These are phyloP conservation scores for Eubasilissa regina DNA, from an alignment of 1,140 invertebrate species.

Conservation along the genomic window DNA sequence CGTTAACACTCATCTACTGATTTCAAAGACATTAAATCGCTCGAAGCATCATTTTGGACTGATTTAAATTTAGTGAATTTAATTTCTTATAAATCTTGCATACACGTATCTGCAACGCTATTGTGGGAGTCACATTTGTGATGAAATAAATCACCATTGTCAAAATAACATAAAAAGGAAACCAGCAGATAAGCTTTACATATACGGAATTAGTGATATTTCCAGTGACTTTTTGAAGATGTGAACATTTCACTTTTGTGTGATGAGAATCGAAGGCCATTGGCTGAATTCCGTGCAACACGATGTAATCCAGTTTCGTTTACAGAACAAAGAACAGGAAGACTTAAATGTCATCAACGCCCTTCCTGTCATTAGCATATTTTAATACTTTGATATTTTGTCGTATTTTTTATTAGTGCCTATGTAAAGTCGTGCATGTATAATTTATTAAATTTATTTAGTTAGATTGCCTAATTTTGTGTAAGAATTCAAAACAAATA, in stretches of 20 bases:
- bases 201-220: slow-evolving; percentile 33
- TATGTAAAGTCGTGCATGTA: too few species aligned
- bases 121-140: neutral
- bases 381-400: slow-evolving; percentile 13
- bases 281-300: slow-evolving; percentile 2
- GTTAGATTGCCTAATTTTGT: too few species aligned
- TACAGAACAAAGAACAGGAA: slow-evolving; percentile 48
- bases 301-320: slow-evolving; percentile 47
- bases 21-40: too few species aligned
- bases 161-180: slow-evolving; percentile 14
- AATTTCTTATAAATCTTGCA: too few species aligned
- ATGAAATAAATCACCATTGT: slow-evolving; percentile 8
- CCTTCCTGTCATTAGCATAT: slow-evolving; percentile 39
- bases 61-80: too few species aligned
- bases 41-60: too few species aligned
- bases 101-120: too few species aligned
- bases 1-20: too few species aligned
- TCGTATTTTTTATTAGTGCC: neutral
- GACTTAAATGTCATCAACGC: slow-evolving; percentile 42
- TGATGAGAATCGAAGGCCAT: slow-evolving; percentile 44
- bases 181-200: neutral
- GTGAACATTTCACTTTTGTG: slow-evolving; percentile 37
- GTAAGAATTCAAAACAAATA: too few species aligned
- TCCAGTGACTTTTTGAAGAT: slow-evolving; percentile 43
- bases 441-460: too few species aligned